These are phyloP conservation scores for Mesochorus sp. DNA, from an alignment of 2,888 invertebrate genomes.

Conservation along the genomic window DNA sequence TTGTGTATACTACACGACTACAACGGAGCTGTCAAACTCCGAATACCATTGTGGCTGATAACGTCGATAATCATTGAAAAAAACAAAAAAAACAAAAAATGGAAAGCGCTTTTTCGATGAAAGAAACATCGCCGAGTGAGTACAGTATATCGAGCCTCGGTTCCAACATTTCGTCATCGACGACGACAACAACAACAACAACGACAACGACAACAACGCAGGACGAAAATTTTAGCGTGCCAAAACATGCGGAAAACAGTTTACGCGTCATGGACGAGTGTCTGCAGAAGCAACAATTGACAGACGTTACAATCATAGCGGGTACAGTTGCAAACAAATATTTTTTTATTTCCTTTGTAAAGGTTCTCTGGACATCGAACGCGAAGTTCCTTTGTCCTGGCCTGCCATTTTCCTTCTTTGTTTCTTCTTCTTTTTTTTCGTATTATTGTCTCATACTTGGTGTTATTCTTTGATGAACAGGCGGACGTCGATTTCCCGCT, in stretches of 20 bases:
- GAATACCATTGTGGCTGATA: not conserved
- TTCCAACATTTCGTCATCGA: conserved; percentile 58
- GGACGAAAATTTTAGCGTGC: conserved; percentile 90
- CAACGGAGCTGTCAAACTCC: conserved; percentile 53
- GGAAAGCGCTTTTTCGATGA: conserved; percentile 70
- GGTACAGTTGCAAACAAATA: conserved; percentile 83
- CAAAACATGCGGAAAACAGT: conserved; percentile 91
- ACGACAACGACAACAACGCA: conserved; percentile 84
- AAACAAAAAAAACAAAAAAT: conserved; percentile 63
- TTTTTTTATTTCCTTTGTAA: not conserved
- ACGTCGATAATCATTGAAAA: conserved; percentile 28
- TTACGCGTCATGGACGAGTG: conserved; percentile 92
- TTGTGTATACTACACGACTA: no score
- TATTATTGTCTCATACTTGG: not conserved
- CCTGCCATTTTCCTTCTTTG: not conserved
- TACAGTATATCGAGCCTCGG: conserved; percentile 77
- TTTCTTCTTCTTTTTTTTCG: conserved; percentile 1
- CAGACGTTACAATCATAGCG: conserved; percentile 93
- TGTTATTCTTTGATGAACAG: conserved; percentile 68
- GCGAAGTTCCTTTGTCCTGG: no score
- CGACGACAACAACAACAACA: conserved; percentile 81
- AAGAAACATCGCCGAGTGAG: conserved; percentile 76
- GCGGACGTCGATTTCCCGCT: conserved; percentile 87
- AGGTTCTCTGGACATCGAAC: conserved; percentile 20
- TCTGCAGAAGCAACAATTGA: conserved; percentile 91